Evolutionary conservation across 2,888 invertebrate species (phyloP).

Genomic region (Agriopis marginaria): DNA sequence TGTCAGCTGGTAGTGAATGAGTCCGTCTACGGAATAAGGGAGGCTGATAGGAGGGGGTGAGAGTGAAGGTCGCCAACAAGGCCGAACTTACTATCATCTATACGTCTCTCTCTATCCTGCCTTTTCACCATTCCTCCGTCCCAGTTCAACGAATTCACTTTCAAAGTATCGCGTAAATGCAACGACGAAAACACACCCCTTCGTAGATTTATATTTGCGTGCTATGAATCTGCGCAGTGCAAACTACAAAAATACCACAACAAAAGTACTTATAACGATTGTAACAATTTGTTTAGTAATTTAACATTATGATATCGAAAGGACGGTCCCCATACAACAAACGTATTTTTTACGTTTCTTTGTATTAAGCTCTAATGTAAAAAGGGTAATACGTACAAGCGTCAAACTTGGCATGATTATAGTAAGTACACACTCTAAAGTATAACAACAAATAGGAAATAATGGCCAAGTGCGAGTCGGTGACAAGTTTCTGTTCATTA

Average conservation of each 20-base stretch:
- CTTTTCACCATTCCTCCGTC: conserved; percentile 46
- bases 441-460: no score
- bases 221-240: conserved; percentile 53
- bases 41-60: conserved; percentile 63
- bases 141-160: conserved; percentile 69
- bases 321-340: no score
- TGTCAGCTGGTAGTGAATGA: conserved; percentile 72
- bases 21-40: conserved; percentile 70
- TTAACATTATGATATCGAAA: no score
- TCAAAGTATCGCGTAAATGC: conserved; percentile 71
- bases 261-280: neutral
- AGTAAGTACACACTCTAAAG: no score
- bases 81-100: conserved; percentile 74
- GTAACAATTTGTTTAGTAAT: neutral
- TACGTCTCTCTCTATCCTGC: conserved; percentile 63
- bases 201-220: conserved; percentile 58
- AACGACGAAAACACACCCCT: conserved; percentile 65
- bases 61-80: conserved; percentile 78
- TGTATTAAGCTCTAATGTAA: no score
- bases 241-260: conserved; percentile 18
- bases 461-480: no score
- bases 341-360: no score
- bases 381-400: no score
- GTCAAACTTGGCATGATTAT: no score
- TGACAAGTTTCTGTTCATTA: no score